Evolutionary conservation across 2,113 vertebrate species (phyloP), one percentile per base, ranked within the genome.

Genomic region (Mormyrus lacerda): DNA sequence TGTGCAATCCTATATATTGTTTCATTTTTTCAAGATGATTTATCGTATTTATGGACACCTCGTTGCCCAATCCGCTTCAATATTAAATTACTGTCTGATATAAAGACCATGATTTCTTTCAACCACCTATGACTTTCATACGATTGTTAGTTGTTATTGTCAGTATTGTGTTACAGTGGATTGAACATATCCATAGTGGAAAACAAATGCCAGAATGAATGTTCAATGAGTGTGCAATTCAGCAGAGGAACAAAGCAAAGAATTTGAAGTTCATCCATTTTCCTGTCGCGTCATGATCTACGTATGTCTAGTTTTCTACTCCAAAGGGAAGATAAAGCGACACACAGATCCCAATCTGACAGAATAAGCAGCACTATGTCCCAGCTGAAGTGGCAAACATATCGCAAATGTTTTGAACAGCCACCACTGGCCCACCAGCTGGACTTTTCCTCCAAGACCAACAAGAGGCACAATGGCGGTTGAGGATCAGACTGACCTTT

Each of bases 401-500:
- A 45, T 44, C 21, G 3, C 17, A 47, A 21, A 45, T n/a, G 42
- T n/a, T 44, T 24, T 84, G 17, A 84, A 84, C 42, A 45, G 44
- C 82, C 44, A 47, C 19, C 15, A 45, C 17, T 44, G 79, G 44
- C 6, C 39, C 79, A 47, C 9, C 82, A n/a, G 42, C 39, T n/a
- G 44, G 44, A 84, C 82, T 84, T 31, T 84, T 45, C 44, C 79
- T 83, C 21, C 79, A 47, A 84, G 82, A 47, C 82, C 44, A 84
- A 21, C 42, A 73, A 76, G 65, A 27, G 47, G 61, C 58, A 88
- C 39, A 61, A 50, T 91, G 90, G 89, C 39, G 83, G 50, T 87
- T 47, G 89, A 85, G 92, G 91, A 91, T 93, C 93, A 88, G 89
- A 45, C 84, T 95, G 95, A 95, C 95, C 95, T 96, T 95, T 95